Base-by-base conservation (phyloP, 2,888 invertebrate species). In the Nebria brevicollis region DNA sequence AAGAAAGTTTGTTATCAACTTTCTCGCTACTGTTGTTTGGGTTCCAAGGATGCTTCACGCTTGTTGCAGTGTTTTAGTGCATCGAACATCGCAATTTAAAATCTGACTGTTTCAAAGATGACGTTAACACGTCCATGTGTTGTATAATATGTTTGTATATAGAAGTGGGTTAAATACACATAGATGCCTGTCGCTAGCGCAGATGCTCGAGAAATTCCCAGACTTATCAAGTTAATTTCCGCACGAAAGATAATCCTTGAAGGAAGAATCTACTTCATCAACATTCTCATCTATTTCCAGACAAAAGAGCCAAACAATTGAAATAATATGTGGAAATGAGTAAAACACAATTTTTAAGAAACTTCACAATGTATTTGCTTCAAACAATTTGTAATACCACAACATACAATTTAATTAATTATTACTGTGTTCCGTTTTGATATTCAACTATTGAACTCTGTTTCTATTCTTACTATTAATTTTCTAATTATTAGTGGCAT, bases 191-290 rank as follows among this genome's bases (percentile, higher is more conserved):
- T 70, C 20, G 15, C 68, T 68, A 8, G 68, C 10, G 34, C 70
- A 70, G 70, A 70, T 25, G 25, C 70, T 25, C 26, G 70, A 70
- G 70, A 70, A 70, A 26, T 70, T 13, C 4, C 70, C 70, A 70
- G 70, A 70, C 70, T 70, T 70, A 70, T 70, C 70, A 70, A 70
- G 34, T 70, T 70, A 70, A 70, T 70, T 70, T 70, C 70, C 70
- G 34, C 70, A 11, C 6, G 34, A 34, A 70, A 11, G 70, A 70
- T 70, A 70, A 70, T 70, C 70, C 70, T 70, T 34, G 25, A 34
- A n/a, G 70, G 70, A 70, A 70, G 70, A 25, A 26, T 11, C 20
- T 13, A 1, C 70, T 11, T 11, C 26, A 26, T 5, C 70, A 70
- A 25, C 13, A 54, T 54, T 54, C 34, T 6, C 25, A 25, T 70